A percentile compares a stretch with the other conserved stretches of the same genome.
These are phyloP conservation scores for Latrodectus hesperus DNA, from an alignment of 2,888 invertebrate genomes.

Conservation along the genomic window DNA sequence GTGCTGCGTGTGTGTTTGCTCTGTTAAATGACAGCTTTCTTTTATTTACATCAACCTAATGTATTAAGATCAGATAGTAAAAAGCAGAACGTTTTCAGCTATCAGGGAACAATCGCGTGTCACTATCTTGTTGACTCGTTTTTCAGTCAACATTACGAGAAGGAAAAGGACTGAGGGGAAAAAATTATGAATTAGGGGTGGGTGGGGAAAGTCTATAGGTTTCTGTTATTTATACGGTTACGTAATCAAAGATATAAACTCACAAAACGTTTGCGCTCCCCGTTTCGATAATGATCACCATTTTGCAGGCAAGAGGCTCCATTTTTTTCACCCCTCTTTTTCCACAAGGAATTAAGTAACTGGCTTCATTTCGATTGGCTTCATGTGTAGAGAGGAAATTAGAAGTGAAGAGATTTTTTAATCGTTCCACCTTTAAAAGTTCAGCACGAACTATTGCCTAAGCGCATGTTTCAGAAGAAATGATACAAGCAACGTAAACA, in stretches of 20 bases:
- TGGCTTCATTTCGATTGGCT: constrained; percentile 14
- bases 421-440: no score
- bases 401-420: no score
- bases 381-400: no score
- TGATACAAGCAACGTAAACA: no score
- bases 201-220: not conserved
- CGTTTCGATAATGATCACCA: constrained; percentile 48
- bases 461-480: no score
- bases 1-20: constrained; percentile 14
- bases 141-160: constrained; percentile 26
- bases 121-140: constrained; percentile 36
- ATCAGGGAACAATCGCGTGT: constrained; percentile 17
- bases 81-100: constrained; percentile 14
- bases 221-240: constrained; percentile 44
- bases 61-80: not conserved
- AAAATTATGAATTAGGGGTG: not conserved
- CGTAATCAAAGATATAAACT: constrained; percentile 36
- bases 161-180: constrained; percentile 4
- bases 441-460: no score
- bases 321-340: constrained; percentile 23
- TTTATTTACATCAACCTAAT: constrained; percentile 26
- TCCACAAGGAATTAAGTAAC: constrained; percentile 11
- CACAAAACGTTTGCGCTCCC: constrained; percentile 26
- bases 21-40: constrained; percentile 38
- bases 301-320: constrained; percentile 14